phyloP scores from a whole-genome alignment of 2,797 vertebrate genomes.

The Catharus ustulatus region DNA sequence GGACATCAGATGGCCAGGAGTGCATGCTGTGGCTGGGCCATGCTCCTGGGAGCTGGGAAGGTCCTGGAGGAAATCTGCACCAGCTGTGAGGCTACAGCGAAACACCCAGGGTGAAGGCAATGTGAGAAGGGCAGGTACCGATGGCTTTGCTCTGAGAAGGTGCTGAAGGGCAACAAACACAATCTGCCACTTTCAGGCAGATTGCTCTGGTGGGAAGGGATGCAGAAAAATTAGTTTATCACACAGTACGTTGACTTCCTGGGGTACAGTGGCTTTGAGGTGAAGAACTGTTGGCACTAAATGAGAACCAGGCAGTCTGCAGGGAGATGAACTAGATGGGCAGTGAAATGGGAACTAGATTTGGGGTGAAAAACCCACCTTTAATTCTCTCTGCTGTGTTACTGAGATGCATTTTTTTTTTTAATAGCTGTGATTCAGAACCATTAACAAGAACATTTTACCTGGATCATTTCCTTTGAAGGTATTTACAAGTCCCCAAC shows the following conservation, averaged over 20 bases:
- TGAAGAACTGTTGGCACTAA: background rate
- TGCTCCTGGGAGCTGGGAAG: background rate
- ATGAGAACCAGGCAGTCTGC: background rate
- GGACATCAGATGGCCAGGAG: background rate
- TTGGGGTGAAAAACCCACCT: background rate
- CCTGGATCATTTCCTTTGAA: background rate
- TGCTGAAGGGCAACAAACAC: background rate
- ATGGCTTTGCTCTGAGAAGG: background rate
- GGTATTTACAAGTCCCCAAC: background rate
- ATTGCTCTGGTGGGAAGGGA: background rate
- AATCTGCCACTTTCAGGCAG: background rate
- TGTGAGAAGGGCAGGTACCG: background rate
- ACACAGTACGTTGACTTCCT: background rate
- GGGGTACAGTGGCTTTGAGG: background rate
- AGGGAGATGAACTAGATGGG: background rate
- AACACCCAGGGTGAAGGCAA: background rate
- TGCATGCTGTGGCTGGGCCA: background rate
- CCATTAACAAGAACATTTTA: background rate
- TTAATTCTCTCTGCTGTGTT: background rate
- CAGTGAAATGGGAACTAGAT: background rate
- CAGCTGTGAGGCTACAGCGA: background rate
- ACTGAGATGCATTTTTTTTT: background rate
- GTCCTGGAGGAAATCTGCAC: background rate
- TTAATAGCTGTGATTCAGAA: background rate
- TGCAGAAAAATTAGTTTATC: background rate